phyloP scores from a whole-genome alignment of 2,797 vertebrate genomes.

The Basileuterus tristriatus region DNA sequence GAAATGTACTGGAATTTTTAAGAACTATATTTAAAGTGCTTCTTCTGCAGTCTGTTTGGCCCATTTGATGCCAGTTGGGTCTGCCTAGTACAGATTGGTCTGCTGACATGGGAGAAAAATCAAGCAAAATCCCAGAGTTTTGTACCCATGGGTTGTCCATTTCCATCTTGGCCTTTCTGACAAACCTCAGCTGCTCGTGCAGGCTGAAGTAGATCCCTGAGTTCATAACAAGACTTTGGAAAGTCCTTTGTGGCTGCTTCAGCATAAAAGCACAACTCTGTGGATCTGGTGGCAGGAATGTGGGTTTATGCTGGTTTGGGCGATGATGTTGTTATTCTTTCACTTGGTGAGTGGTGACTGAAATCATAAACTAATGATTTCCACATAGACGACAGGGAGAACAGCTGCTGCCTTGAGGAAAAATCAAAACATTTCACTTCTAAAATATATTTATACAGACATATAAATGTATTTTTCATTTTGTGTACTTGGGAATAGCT shows the following conservation, averaged over 20 bases:
- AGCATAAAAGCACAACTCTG: not conserved
- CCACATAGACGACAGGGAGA: not conserved
- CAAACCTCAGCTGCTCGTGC: rapidly evolving
- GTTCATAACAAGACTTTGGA: not conserved
- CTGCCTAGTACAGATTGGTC: not conserved
- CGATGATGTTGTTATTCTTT: not conserved
- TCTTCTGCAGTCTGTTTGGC: slow-evolving; percentile 65
- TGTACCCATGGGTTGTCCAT: not conserved
- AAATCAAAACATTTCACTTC: not conserved
- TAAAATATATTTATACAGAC: not conserved
- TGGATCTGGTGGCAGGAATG: not conserved
- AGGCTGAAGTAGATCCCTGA: not conserved
- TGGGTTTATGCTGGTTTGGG: not conserved
- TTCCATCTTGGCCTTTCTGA: not conserved
- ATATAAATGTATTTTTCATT: not conserved
- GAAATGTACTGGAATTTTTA: slow-evolving; percentile 71
- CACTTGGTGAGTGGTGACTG: not conserved
- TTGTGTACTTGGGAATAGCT: not conserved
- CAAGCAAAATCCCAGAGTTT: not conserved
- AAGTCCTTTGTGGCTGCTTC: not conserved
- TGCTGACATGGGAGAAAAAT: not conserved
- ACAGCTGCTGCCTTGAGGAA: not conserved
- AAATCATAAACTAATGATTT: not conserved
- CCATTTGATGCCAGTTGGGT: not conserved
- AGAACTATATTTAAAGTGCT: slow-evolving; percentile 65